Conservation (phyloP, 2,888 invertebrate species). For the Odontocolon sp. region DNA sequence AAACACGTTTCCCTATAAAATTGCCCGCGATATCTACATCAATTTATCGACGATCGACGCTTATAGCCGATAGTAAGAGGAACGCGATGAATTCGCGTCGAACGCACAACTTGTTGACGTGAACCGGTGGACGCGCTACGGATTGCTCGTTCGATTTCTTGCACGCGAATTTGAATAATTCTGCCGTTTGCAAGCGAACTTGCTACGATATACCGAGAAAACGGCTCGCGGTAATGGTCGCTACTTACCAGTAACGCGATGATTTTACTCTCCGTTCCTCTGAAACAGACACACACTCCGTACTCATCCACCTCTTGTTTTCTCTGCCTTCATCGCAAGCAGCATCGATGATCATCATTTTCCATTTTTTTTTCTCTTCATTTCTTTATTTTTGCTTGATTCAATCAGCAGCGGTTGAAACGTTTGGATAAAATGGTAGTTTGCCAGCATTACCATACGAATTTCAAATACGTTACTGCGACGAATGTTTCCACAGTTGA, state of each 20-base stretch:
- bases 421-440: not conserved
- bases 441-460: not conserved
- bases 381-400: constrained; percentile 4
- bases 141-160: constrained; percentile 59
- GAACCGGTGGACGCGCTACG: constrained; percentile 58
- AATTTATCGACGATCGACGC: constrained; percentile 72
- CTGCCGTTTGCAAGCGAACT: constrained; percentile 76
- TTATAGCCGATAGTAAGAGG: not conserved
- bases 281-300: constrained; percentile 34
- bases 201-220: constrained; percentile 67
- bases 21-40: constrained; percentile 76
- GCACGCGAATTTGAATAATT: constrained; percentile 76
- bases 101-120: constrained; percentile 70
- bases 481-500: not conserved
- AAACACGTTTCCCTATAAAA: constrained; percentile 74
- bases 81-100: constrained; percentile 53
- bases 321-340: constrained; percentile 21
- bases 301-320: constrained; percentile 35
- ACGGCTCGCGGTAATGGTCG: constrained; percentile 72
- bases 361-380: not conserved
- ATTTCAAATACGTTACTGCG: constrained; percentile 1
- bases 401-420: not conserved
- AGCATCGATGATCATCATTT: constrained; percentile 45
- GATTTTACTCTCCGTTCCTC: constrained; percentile 38
- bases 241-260: constrained; percentile 70